Evolutionary conservation across 2,888 invertebrate genomes (phyloP).

Genomic region (Agrilus cyanescens): DNA sequence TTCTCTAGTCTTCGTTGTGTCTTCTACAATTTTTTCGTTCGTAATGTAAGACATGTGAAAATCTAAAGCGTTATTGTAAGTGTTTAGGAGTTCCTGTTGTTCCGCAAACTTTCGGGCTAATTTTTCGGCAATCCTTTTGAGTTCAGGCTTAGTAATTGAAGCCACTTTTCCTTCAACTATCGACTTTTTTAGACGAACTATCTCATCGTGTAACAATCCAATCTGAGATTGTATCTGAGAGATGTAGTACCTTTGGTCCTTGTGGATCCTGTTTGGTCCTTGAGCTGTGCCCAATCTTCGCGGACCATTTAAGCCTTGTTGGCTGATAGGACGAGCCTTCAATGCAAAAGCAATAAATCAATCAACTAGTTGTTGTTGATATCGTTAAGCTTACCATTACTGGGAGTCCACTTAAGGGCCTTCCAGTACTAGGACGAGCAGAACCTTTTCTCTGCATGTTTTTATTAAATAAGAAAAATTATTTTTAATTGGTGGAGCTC

Average conservation of each 20-base stretch:
- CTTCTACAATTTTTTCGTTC: constrained; percentile 11
- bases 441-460: constrained; percentile 1
- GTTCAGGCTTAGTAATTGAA: constrained; percentile 9
- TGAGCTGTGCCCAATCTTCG: constrained; percentile 14
- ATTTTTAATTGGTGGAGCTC: too few relatives aligned
- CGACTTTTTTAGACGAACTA: constrained; percentile 10
- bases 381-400: constrained; percentile 2
- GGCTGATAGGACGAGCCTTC: constrained; percentile 20
- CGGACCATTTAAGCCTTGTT: constrained; percentile 19
- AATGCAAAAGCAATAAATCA: too few relatives aligned
- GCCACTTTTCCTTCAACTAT: constrained; percentile 11
- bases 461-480: too few relatives aligned
- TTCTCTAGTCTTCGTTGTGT: constrained; percentile 12
- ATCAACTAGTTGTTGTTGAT: constrained; percentile 8
- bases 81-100: constrained; percentile 12
- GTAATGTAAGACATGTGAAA: constrained; percentile 13
- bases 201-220: constrained; percentile 13
- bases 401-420: constrained; percentile 2
- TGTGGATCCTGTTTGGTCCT: constrained; percentile 19
- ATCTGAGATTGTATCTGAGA: constrained; percentile 15
- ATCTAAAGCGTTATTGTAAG: constrained; percentile 14
- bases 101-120: constrained; percentile 11
- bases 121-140: constrained; percentile 10
- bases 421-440: constrained; percentile 3
- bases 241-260: constrained; percentile 16